Conservation (phyloP, 2,888 invertebrate species). For the Aphidius colemani region DNA sequence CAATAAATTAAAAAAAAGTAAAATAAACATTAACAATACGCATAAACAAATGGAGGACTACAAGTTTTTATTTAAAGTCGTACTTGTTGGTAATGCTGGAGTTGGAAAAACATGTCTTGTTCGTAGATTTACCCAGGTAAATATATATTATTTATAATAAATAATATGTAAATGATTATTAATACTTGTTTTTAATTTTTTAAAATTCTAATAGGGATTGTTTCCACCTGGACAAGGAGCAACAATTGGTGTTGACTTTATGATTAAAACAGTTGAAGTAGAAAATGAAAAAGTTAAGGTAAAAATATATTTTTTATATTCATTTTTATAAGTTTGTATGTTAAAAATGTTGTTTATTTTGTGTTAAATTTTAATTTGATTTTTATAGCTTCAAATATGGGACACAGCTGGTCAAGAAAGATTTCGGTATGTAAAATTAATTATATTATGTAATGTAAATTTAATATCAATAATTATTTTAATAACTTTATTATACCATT, state of each 20-base stretch:
- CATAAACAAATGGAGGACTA: slow-evolving; percentile 83
- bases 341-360: not conserved
- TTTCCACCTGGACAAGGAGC: slow-evolving; percentile 99
- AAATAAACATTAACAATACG: not conserved
- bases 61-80: slow-evolving; percentile 98
- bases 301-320: slow-evolving; percentile 17
- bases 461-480: no score
- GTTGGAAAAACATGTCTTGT: slow-evolving; percentile 98
- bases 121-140: slow-evolving; percentile 90
- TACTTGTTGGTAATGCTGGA: slow-evolving; percentile 96
- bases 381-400: slow-evolving; percentile 92
- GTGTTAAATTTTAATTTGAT: slow-evolving; percentile 14
- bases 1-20: no score
- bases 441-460: no score
- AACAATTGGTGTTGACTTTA: slow-evolving; percentile 98
- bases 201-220: slow-evolving; percentile 70
- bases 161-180: slow-evolving; percentile 5
- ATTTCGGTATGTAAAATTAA: slow-evolving; percentile 66
- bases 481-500: no score
- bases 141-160: no score
- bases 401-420: slow-evolving; percentile 97
- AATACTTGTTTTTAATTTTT: not conserved
- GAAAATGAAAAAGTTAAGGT: slow-evolving; percentile 94
- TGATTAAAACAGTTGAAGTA: slow-evolving; percentile 98
- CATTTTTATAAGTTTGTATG: no score